Base-by-base conservation (phyloP, 2,888 invertebrate genomes). In the Torymus texanus region DNA sequence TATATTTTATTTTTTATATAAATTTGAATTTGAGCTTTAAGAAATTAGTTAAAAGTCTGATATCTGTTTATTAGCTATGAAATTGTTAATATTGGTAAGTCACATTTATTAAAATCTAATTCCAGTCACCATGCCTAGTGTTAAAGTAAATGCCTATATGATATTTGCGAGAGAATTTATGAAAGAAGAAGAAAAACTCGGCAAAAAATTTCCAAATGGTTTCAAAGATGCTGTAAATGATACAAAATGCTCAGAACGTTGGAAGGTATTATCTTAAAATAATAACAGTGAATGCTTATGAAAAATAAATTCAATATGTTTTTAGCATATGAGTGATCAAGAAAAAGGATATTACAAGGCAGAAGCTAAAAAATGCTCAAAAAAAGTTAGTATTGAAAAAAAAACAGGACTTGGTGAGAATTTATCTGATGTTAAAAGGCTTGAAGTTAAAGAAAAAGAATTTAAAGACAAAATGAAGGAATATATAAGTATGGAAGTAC, bases 361-460 rank as follows among this genome's bases (percentile, higher is more conserved):
- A 51, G 82, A 78, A 78, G 89, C 88, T 0, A 89, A 87, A 68
- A 75, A 82, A 2, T 71, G 70, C 10, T 89, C 87, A 79, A 14
- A 18, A 0, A 81, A 83, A 53, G 18, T 71, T 67, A 71, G 59
- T 11, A 12, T 41, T 5, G 73, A 51, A 0, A 90, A 89, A 78
- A 85, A 84, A 75, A 90, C 89, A 0, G 83, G 87, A 2, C 29
- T 80, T 11, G 90, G 91, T 1, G 87, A 88, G 75, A 83, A 82
- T 0, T 74, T 87, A 16, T 71, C 81, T 4, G 73, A 82, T 2
- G 59, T 88, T 0, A 84, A 88, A 68, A 78, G 79, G 41, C 82
- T 84, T 61, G 65, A 84, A 58, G 79, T 80, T 5, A 82, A 77
- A 29, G 68, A 80, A n/a, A 65, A 80, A 18, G 82, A 85, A 77